Conservation (phyloP, 2,797 vertebrate species). For the Tangara arthus region DNA sequence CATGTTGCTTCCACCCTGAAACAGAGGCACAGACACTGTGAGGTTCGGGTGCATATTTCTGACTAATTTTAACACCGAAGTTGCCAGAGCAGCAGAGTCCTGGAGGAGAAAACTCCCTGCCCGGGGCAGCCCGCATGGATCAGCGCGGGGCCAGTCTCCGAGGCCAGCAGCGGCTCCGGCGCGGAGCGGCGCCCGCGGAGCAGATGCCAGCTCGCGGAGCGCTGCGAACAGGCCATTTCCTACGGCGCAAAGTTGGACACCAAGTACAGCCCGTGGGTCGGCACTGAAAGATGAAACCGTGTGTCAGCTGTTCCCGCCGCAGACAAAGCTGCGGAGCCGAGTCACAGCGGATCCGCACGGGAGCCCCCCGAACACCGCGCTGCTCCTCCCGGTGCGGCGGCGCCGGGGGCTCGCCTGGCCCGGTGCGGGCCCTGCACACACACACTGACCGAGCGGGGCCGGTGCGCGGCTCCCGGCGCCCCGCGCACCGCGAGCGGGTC, state of each 20-base stretch:
- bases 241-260: not conserved
- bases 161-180: not conserved
- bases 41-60: not conserved
- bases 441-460: rapidly evolving
- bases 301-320: not conserved
- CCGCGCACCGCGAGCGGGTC: not conserved
- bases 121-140: not conserved
- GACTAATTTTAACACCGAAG: conserved; percentile 6
- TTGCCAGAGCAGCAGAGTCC: conserved; percentile 13
- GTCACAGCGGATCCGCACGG: not conserved
- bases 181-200: not conserved
- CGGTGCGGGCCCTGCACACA: not conserved
- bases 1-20: not conserved
- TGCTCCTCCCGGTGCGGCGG: not conserved
- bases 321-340: not conserved
- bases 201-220: not conserved
- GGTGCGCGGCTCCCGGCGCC: not conserved
- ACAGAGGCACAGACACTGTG: not conserved
- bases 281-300: not conserved
- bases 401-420: too few species aligned
- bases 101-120: not conserved
- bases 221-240: not conserved
- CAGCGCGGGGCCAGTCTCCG: not conserved
- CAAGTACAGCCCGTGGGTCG: not conserved
- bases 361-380: not conserved